Evolutionary conservation across 2,113 vertebrate genomes (phyloP).

Genomic region (Tonatia bakeri): DNA sequence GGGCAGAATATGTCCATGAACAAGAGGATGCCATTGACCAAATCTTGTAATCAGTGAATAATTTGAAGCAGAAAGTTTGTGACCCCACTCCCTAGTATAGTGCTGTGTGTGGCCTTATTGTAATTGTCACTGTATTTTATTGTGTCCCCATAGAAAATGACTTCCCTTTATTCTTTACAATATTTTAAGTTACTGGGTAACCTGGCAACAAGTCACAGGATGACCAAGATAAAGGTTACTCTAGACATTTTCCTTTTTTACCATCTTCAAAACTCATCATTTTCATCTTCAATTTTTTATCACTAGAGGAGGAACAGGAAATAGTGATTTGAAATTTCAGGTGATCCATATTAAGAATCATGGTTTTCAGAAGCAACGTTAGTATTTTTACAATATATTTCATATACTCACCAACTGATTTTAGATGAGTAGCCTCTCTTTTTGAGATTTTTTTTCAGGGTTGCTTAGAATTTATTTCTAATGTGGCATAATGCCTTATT

Average conservation of each 20-base stretch:
- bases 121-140: neutral
- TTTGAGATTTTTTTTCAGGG: neutral
- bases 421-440: conserved; percentile 5
- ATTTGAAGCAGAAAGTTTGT: neutral
- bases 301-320: neutral
- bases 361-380: neutral
- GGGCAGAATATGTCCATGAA: neutral
- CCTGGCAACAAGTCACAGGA: neutral
- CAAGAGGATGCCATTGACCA: neutral
- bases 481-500: neutral
- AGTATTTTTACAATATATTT: conserved; percentile 18
- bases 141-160: neutral
- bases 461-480: neutral
- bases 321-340: conserved; percentile 22
- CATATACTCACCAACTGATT: neutral
- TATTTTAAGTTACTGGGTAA: neutral
- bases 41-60: neutral
- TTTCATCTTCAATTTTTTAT: neutral
- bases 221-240: neutral
- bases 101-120: neutral
- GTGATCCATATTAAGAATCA: neutral
- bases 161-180: conserved; percentile 28
- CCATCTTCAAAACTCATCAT: neutral
- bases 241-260: neutral
- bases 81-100: neutral